Base-by-base conservation (phyloP, 2,888 invertebrate species). In the Caenorhabditis uteleia region DNA sequence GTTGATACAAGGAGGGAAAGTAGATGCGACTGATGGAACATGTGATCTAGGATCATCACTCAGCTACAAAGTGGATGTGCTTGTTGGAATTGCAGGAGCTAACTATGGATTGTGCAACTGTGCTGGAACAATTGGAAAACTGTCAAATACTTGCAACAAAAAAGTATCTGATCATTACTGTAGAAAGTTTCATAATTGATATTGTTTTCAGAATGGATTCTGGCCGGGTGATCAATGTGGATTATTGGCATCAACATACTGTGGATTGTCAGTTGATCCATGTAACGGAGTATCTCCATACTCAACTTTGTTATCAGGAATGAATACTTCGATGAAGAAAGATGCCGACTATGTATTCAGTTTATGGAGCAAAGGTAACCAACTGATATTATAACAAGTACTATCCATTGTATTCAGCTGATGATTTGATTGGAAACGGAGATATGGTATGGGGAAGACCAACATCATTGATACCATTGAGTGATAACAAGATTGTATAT, bases 51-150 rank as follows among this genome's bases (percentile, higher is more conserved):
- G 78, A 43, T 33, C 20, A 0, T 59, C 73, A 1, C 33, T 76
- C 8, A 58, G 33, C 12, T 18, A 61, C 21, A 54, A 51, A 10
- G 53, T 77, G 12, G 64, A 73, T 45, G 72, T 73, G 8, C 57
- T 74, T 12, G 47, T 76, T 26, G 76, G 68, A 16, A 69, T 76
- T 25, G 60, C 76, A n/a, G 76, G 75, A 6, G 76, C 71, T 7
- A 76, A 76, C 36, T 74, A 66, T 43, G 76, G 76, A 14, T 44
- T 76, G 43, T 76, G 76, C 46, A 54, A 53, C 20, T 76, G 76
- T 36, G 66, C 58, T 4, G 74, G 68, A 23, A 46, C 45, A 5
- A 27, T 58, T 3, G 61, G 68, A n/a, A 39, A 48, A 10, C 43
- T 51, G 14, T 48, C 61, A 10, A 56, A 68, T 6, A 75, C 75